phyloP scores from a whole-genome alignment of 2,113 vertebrate genomes.

The Mustelus asterias region DNA sequence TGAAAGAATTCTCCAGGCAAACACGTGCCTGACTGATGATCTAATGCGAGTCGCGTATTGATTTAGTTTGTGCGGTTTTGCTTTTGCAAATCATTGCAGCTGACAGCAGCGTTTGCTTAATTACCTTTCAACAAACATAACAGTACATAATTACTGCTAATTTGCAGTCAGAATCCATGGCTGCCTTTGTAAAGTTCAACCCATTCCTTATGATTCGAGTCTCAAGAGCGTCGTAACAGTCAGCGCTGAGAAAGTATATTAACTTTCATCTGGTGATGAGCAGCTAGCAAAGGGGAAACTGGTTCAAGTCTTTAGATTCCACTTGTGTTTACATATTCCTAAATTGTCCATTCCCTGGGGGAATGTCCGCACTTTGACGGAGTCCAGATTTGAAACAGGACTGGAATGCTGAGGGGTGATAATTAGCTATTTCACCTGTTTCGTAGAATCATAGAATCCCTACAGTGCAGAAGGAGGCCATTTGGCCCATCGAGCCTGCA shows the following conservation, averaged over 20 bases:
- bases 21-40: neutral
- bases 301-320: neutral
- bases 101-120: neutral
- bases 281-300: neutral
- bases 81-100: neutral
- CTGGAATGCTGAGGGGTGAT: neutral
- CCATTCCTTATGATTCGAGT: neutral
- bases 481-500: no score
- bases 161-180: neutral
- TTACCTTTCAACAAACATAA: neutral
- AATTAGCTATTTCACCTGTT: neutral
- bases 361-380: neutral
- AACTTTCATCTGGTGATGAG: neutral
- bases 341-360: neutral
- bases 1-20: neutral
- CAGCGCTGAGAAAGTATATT: neutral
- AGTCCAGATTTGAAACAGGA: neutral
- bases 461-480: no score
- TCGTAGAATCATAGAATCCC: no score
- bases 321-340: neutral
- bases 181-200: neutral
- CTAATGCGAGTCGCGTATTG: neutral
- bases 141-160: constrained; percentile 1
- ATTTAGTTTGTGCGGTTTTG: neutral
- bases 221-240: neutral